These are phyloP conservation scores for Amphipoea oculea DNA, from an alignment of 2,888 invertebrate species.

Conservation along the genomic window DNA sequence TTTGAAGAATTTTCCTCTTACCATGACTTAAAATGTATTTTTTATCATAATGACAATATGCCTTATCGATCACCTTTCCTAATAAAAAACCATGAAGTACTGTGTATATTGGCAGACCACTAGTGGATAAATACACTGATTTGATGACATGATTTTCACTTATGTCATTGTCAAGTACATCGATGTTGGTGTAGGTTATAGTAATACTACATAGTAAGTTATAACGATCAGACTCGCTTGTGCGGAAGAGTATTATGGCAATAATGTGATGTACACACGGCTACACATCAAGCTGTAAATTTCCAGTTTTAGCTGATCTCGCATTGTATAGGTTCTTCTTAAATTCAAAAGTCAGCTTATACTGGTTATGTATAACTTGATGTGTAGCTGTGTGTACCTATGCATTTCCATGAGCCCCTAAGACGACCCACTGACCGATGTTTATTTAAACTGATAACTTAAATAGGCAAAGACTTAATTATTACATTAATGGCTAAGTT, in stretches of 20 bases:
- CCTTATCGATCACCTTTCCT: background rate
- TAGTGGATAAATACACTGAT: no score
- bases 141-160: background rate
- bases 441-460: background rate
- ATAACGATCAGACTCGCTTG: background rate
- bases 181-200: background rate
- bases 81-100: conserved; percentile 1
- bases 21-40: background rate
- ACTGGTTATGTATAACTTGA: no score
- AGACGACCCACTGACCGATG: no score
- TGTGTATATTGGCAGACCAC: no score
- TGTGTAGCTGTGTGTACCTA: no score
- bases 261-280: background rate
- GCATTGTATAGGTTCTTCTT: no score
- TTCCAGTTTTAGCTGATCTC: no score
- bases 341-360: no score
- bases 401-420: conserved; percentile 21
- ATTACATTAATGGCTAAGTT: no score
- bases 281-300: no score
- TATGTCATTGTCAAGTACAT: background rate
- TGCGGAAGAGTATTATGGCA: background rate
- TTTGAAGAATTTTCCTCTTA: background rate
- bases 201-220: background rate
- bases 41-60: background rate
- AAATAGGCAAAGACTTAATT: background rate